phyloP scores from a whole-genome alignment of 2,888 invertebrate species.

The Andrena hattorfiana region DNA sequence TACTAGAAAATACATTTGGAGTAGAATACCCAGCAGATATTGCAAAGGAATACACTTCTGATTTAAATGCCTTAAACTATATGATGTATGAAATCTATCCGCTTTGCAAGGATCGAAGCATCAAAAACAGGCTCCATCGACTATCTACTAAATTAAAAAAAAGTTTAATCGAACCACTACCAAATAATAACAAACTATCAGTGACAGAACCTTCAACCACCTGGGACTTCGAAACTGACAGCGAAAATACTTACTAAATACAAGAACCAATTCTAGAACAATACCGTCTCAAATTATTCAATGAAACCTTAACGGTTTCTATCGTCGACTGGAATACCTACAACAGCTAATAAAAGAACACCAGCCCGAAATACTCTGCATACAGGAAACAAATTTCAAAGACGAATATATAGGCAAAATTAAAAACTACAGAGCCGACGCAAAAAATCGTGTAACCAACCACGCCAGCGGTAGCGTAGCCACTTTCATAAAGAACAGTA shows the following conservation, averaged over 20 bases:
- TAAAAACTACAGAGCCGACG: neutral
- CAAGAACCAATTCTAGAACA: neutral
- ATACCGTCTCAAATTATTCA: conserved; percentile 8
- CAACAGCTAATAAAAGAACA: neutral
- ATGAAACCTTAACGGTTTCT: conserved; percentile 19
- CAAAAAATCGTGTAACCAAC: neutral
- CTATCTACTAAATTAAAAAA: conserved; percentile 21
- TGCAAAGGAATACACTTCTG: neutral
- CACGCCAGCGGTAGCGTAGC: neutral
- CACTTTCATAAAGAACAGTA: neutral
- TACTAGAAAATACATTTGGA: neutral
- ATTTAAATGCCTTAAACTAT: neutral
- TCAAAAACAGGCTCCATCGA: conserved; percentile 1
- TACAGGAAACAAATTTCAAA: conserved; percentile 17
- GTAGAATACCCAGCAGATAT: neutral
- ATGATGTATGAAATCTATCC: neutral
- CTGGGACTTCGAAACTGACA: neutral
- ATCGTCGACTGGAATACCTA: neutral
- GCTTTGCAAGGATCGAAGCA: neutral
- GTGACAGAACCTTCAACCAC: conserved; percentile 20
- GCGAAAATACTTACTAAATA: neutral
- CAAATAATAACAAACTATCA: neutral
- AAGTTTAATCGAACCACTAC: neutral
- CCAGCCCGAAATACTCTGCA: neutral
- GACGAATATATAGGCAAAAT: neutral